Base-by-base conservation (phyloP, 2,797 vertebrate species). In the Sebastes reedi region DNA sequence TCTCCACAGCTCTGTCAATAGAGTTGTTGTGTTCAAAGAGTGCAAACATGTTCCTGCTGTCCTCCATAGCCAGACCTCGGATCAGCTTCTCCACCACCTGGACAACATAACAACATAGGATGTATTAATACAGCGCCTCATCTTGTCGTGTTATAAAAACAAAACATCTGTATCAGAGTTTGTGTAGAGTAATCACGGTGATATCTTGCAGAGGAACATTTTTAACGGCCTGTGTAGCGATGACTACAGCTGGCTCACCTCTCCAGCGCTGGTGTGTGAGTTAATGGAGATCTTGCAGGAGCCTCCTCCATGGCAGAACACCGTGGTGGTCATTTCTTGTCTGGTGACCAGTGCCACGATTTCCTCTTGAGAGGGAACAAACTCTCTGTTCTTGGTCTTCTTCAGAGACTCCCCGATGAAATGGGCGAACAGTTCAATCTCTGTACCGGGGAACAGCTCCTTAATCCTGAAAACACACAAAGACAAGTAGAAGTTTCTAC, bases 201-300 rank as follows among this genome's bases (percentile, higher is more conserved):
- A 46, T 25, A 42, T 68, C 12, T 22, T 39, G 4, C 25, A 58
- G n/a, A 32, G 60, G 20, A 50, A 58, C 6, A 20, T 72, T 69
- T 32, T 18, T 34, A 75, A 29, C 3, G n/a, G 61, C 18, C 5
- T 8, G 1, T 24, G 50, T 36, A 22, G 25, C 24, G 12, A 34
- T 29, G 24, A 27, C 5, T 61, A 5, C 22, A 70, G 27, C 29
- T 62, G 1, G 46, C 52, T 24, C 82, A 98, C 97, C 96, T 98
- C 97, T 90, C 97, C 97, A 11, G 97, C 97, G 0, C 97, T 98
- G 59, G 97, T 99, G 95, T 99, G 97, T 4, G 97, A 98, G 94
- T 97, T 97, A 82, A 99, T 98, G 79, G 97, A 97, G 93, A 99
- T 99, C 94, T 97, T 97, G 90, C 97, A 99, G 87, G 97, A 97